phyloP scores from a whole-genome alignment of 2,888 invertebrate genomes.

The Silvanus unidentatus region DNA sequence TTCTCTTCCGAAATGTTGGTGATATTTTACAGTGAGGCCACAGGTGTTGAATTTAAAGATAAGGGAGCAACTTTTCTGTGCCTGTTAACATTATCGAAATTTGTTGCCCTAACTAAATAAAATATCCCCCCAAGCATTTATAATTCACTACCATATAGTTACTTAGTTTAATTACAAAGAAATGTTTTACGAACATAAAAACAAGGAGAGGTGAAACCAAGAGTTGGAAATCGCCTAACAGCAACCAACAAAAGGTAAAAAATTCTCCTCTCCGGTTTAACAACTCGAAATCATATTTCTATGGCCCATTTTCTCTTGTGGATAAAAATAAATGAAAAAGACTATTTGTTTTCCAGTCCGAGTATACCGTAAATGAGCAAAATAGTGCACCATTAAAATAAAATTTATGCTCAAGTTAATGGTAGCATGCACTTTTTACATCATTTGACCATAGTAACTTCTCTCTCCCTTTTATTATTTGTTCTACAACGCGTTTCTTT shows the following conservation, averaged over 20 bases:
- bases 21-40: conserved; percentile 11
- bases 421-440: conserved; percentile 21
- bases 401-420: conserved; percentile 14
- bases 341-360: too few species aligned
- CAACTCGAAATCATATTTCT: too few species aligned
- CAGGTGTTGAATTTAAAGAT: conserved; percentile 15
- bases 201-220: too few species aligned
- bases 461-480: conserved; percentile 27
- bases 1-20: not conserved
- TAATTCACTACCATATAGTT: conserved; percentile 9
- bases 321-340: too few species aligned
- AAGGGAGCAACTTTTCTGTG: conserved; percentile 8
- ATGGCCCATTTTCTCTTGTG: too few species aligned
- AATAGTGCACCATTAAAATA: not conserved
- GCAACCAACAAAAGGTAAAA: too few species aligned
- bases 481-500: conserved; percentile 23
- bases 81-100: conserved; percentile 22
- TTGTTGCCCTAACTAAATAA: conserved; percentile 23
- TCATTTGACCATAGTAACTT: conserved; percentile 20
- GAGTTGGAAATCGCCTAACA: too few species aligned
- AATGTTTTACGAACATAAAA: not conserved
- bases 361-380: too few species aligned
- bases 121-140: conserved; percentile 23
- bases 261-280: too few species aligned
- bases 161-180: conserved; percentile 15